Percentiles rank a stretch among this genome's conserved stretches.
phyloP scores from a whole-genome alignment of 1,140 invertebrate species.

The Helicoverpa zea region DNA sequence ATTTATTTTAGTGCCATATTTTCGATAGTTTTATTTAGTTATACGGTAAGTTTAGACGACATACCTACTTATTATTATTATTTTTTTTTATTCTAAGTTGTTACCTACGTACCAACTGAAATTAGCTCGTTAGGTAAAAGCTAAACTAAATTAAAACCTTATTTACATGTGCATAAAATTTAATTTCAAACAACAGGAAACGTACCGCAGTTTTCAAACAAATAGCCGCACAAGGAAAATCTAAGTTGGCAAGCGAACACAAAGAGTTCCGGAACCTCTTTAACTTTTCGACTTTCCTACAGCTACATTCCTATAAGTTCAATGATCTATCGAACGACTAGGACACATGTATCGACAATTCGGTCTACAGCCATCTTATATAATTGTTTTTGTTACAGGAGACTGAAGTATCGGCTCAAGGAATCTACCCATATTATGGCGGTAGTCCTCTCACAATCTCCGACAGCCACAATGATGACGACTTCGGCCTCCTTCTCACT shows the following conservation, averaged over 20 bases:
- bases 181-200: no score
- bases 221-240: neutral
- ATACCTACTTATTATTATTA: neutral
- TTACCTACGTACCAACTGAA: no score
- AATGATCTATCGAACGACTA: neutral
- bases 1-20: slow-evolving; percentile 33
- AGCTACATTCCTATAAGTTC: slow-evolving; percentile 15
- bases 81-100: neutral
- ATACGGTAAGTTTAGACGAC: slow-evolving; percentile 9
- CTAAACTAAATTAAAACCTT: no score
- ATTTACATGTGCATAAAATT: no score
- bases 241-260: slow-evolving; percentile 3
- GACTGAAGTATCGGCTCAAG: slow-evolving; percentile 60
- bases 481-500: slow-evolving; percentile 68
- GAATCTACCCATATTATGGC: slow-evolving; percentile 55
- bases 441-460: slow-evolving; percentile 55
- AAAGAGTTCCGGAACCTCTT: slow-evolving; percentile 18
- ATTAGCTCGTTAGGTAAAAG: no score
- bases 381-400: slow-evolving; percentile 60
- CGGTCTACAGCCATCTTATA: no score
- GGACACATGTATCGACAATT: no score
- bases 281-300: slow-evolving; percentile 14
- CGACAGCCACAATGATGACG: slow-evolving; percentile 62
- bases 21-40: slow-evolving; percentile 41
- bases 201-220: neutral